A percentile compares a stretch with the other conserved stretches of the same genome.
Conservation (phyloP, 2,797 vertebrate genomes). For the Takifugu rubripes region DNA sequence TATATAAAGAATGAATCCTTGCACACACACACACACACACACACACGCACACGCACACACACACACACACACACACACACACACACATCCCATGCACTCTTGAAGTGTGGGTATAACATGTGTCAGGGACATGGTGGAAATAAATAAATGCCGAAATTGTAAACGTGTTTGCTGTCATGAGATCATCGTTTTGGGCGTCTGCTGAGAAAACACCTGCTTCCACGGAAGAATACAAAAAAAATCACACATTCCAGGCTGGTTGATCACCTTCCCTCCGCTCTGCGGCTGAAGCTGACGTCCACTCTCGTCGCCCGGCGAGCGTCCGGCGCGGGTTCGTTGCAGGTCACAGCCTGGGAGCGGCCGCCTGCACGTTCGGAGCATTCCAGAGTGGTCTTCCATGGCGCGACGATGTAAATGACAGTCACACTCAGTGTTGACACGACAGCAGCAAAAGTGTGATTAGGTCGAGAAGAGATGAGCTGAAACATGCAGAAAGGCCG, state of each 20-base stretch:
- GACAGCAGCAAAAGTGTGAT: slow-evolving; percentile 3
- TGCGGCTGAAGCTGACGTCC: too few species aligned
- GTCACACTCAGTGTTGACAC: slow-evolving; percentile 11
- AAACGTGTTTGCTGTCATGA: slow-evolving; percentile 2
- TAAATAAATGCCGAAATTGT: slow-evolving; percentile 8
- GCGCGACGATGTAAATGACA: slow-evolving; percentile 11
- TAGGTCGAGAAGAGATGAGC: slow-evolving; percentile 22
- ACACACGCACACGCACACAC: not conserved
- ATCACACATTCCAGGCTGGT: too few species aligned
- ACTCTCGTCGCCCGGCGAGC: too few species aligned
- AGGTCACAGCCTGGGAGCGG: too few species aligned
- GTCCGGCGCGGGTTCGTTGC: too few species aligned
- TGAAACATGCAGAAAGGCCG: slow-evolving; percentile 37
- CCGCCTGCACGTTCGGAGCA: not conserved
- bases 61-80: not conserved
- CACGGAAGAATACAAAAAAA: too few species aligned
- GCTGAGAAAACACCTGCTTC: too few species aligned
- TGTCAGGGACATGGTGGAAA: slow-evolving; percentile 33
- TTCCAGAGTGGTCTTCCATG: slow-evolving; percentile 9
- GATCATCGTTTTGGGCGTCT: too few species aligned
- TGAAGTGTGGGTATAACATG: not conserved
- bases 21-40: slow-evolving; percentile 16
- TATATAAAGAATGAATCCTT: slow-evolving; percentile 26
- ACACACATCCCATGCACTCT: not conserved
- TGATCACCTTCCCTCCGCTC: too few species aligned